Percentiles rank a stretch among this genome's conserved stretches.
These are phyloP conservation scores for Philaethria dido DNA, from an alignment of 2,888 invertebrate genomes.

Conservation along the genomic window DNA sequence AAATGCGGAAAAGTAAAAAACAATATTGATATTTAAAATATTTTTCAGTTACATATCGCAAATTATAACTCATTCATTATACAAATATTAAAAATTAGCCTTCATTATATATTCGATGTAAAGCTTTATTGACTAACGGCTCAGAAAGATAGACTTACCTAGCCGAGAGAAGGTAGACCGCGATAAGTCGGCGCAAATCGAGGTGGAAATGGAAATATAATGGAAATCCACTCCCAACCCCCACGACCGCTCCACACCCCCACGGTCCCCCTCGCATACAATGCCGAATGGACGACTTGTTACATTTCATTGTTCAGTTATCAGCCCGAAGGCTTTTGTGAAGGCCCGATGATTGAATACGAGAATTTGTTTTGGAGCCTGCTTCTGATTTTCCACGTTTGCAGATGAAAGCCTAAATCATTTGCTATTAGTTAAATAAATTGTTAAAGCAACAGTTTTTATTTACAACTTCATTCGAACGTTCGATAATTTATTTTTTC, in stretches of 20 bases:
- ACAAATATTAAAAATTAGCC: constrained; percentile 23
- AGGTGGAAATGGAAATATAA: constrained; percentile 84
- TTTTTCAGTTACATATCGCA: background rate
- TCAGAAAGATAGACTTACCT: constrained; percentile 82
- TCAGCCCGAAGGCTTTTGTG: constrained; percentile 81
- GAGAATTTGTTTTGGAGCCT: constrained; percentile 81
- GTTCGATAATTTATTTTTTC: background rate
- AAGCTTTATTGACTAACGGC: constrained; percentile 72
- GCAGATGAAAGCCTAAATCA: constrained; percentile 65
- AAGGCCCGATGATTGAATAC: constrained; percentile 81
- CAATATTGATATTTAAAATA: background rate
- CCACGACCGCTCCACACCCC: constrained; percentile 51
- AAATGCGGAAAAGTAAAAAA: background rate
- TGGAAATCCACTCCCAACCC: constrained; percentile 69
- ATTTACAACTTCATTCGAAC: background rate
- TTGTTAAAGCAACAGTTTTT: constrained; percentile 5
- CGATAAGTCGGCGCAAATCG: constrained; percentile 80
- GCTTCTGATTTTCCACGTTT: constrained; percentile 77
- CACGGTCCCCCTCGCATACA: constrained; percentile 62
- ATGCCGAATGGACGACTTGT: constrained; percentile 83
- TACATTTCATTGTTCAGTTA: constrained; percentile 84
- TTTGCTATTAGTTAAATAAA: constrained; percentile 12
- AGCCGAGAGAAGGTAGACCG: constrained; percentile 76
- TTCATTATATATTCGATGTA: constrained; percentile 59
- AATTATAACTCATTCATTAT: constrained; percentile 9